Conservation (phyloP, 2,113 vertebrate species). For the Paradisaea rubra region DNA sequence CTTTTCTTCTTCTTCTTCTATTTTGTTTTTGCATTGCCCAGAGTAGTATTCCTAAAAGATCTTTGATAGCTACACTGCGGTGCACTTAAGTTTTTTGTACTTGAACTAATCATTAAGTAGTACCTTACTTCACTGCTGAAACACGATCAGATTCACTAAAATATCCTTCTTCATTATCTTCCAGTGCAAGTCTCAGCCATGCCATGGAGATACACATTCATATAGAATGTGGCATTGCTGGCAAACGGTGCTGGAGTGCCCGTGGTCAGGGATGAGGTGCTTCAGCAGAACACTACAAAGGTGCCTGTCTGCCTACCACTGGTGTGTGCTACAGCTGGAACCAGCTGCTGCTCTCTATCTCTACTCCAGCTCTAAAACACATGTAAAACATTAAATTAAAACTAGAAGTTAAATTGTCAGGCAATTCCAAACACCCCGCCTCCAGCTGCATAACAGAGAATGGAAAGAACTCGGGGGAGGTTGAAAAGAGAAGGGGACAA, state of each 20-base stretch:
- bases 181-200: neutral
- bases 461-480: neutral
- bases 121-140: neutral
- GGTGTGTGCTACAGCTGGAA: neutral
- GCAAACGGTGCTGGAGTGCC: neutral
- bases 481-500: neutral
- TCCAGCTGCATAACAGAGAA: neutral
- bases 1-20: neutral
- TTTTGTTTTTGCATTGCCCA: neutral
- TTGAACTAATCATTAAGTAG: neutral
- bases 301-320: neutral
- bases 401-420: neutral
- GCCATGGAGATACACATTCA: neutral
- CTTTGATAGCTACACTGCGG: neutral
- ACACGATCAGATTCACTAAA: neutral
- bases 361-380: neutral
- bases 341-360: neutral
- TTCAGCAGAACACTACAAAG: neutral
- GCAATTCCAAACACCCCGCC: neutral
- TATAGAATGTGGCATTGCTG: neutral
- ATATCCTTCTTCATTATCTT: neutral
- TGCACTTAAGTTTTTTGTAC: neutral
- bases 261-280: neutral
- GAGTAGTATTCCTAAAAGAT: neutral
- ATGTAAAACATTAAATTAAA: slow-evolving; percentile 21